Evolutionary conservation across 2,797 vertebrate genomes (phyloP).

Genomic region (Nothura maculosa): DNA sequence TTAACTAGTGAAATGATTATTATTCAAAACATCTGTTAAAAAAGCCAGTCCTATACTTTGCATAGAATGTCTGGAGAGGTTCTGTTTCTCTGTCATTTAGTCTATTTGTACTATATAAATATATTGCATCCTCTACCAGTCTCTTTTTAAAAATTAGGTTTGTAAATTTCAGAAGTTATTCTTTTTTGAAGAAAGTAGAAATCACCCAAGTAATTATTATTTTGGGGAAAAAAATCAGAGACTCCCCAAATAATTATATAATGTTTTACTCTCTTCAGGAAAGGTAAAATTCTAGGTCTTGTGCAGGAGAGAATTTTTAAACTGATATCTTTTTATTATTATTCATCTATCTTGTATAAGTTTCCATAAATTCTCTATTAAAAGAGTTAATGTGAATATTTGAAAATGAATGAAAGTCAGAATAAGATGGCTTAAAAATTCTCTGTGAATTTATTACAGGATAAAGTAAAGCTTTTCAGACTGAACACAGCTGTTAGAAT

Average conservation of each 20-base stretch:
- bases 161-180: not conserved
- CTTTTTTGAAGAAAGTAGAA: not conserved
- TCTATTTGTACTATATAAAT: not conserved
- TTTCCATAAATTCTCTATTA: not conserved
- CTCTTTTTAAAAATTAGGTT: not conserved
- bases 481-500: not conserved
- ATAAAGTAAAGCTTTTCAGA: not conserved
- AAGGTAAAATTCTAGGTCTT: not conserved
- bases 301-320: not conserved
- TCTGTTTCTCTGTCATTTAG: conserved; percentile 24
- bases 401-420: not conserved
- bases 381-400: not conserved
- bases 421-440: not conserved
- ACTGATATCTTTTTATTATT: not conserved
- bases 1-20: not conserved
- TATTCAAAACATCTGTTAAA: not conserved
- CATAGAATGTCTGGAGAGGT: not conserved
- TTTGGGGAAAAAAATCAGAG: not conserved
- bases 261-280: not conserved
- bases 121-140: not conserved
- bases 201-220: not conserved
- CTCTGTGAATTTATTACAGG: not conserved
- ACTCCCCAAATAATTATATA: not conserved
- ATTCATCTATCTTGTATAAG: not conserved
- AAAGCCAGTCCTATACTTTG: not conserved